Conservation (phyloP, 2,888 invertebrate genomes). For the Salticus scenicus region DNA sequence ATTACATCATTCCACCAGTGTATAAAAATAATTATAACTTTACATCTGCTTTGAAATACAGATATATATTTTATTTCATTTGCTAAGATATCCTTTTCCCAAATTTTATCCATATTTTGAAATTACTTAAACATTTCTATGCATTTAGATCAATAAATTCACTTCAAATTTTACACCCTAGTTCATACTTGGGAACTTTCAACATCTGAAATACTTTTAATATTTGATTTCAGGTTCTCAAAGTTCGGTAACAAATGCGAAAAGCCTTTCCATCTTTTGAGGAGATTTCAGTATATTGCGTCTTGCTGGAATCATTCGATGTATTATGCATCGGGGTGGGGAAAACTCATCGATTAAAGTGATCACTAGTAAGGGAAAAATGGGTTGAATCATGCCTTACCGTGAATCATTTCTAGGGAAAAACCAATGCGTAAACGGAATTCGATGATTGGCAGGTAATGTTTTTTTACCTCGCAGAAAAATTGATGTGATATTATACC, state of each 20-base stretch:
- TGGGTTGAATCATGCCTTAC: conserved; percentile 3
- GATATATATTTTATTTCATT: no score
- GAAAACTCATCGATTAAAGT: conserved; percentile 5
- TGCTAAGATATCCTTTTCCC: no score
- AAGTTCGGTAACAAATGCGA: neutral
- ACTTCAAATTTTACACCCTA: no score
- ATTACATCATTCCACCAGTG: no score
- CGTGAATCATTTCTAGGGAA: conserved; percentile 3
- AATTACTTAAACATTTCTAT: no score
- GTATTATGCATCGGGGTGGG: conserved; percentile 7
- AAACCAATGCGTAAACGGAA: conserved; percentile 15
- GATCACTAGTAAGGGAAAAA: conserved; percentile 11
- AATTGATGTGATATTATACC: conserved; percentile 2
- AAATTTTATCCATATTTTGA: no score
- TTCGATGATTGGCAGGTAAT: conserved; percentile 14
- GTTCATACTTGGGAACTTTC: no score
- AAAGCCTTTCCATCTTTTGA: neutral
- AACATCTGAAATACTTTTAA: no score
- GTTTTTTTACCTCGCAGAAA: neutral
- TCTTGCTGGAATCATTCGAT: neutral
- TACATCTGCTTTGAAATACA: no score
- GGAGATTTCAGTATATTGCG: neutral
- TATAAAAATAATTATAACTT: no score
- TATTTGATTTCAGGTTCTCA: neutral
- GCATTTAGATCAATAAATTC: no score